Evolutionary conservation across 2,888 invertebrate genomes (phyloP).

Genomic region (Dinocampus coccinellae): DNA sequence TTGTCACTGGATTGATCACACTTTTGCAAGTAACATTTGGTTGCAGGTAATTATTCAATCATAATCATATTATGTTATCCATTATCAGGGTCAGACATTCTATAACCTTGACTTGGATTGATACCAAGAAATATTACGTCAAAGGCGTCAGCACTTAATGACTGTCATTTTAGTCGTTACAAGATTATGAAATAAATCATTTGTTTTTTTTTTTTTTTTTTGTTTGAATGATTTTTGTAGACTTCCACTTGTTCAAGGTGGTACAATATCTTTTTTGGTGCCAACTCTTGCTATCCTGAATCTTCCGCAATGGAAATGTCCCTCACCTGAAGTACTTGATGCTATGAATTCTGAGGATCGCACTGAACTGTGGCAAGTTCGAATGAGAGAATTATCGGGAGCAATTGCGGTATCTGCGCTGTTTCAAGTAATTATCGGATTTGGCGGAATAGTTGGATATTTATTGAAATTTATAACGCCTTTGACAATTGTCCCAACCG

Average conservation of each 20-base stretch:
- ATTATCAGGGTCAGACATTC: background rate
- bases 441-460: conserved; percentile 77
- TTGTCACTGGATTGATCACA: conserved; percentile 84
- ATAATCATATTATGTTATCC: background rate
- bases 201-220: no score
- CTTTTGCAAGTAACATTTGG: conserved; percentile 82
- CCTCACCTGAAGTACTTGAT: conserved; percentile 70
- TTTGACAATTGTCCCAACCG: conserved; percentile 86
- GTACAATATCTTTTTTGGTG: conserved; percentile 84
- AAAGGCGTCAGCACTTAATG: background rate
- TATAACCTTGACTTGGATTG: background rate
- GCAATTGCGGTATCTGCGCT: conserved; percentile 85
- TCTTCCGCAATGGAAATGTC: conserved; percentile 81
- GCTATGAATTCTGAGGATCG: conserved; percentile 73
- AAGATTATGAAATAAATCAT: no score
- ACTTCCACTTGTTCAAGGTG: conserved; percentile 82
- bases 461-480: conserved; percentile 84
- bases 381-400: conserved; percentile 87
- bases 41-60: conserved; percentile 70
- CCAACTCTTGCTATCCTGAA: conserved; percentile 83
- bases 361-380: conserved; percentile 77
- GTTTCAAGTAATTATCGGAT: conserved; percentile 81
- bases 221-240: no score
- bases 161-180: background rate
- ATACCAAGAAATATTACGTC: background rate